Percentiles rank a stretch among this genome's conserved stretches.
Evolutionary conservation across 2,113 vertebrate genomes (phyloP).

Genomic region (Alethe diademata): DNA sequence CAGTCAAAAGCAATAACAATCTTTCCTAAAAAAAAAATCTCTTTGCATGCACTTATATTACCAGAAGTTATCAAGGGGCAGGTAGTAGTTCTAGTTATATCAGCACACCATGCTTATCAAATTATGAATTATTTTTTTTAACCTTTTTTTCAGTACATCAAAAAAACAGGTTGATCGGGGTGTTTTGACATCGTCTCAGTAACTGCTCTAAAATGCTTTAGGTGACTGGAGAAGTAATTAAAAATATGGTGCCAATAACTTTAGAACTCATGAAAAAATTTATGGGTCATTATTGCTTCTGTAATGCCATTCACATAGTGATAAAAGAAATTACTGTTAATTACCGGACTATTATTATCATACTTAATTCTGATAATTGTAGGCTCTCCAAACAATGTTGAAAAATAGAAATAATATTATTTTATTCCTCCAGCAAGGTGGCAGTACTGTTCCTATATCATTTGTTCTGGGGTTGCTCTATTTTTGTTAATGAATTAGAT

Average conservation of each 20-base stretch:
- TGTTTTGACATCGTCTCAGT: constrained; percentile 1
- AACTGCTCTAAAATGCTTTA: constrained; percentile 38
- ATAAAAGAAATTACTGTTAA: constrained; percentile 69
- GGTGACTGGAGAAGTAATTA: constrained; percentile 54
- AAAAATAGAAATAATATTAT: constrained; percentile 44
- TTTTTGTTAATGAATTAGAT: constrained; percentile 31
- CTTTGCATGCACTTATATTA: not conserved
- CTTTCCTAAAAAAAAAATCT: not conserved
- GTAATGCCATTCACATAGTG: constrained; percentile 39
- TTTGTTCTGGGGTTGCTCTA: not conserved
- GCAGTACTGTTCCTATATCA: constrained; percentile 3
- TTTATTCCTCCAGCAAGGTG: constrained; percentile 55
- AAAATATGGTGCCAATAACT: constrained; percentile 44
- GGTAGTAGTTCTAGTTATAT: constrained; percentile 26
- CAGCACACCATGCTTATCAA: not conserved
- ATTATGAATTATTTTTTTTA: constrained; percentile 13
- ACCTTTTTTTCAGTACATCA: constrained; percentile 24
- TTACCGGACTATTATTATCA: constrained; percentile 64
- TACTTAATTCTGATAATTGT: constrained; percentile 67
- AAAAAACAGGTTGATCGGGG: not conserved
- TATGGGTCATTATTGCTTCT: constrained; percentile 59
- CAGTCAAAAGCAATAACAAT: not conserved
- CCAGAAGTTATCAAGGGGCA: not conserved
- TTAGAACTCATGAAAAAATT: constrained; percentile 45
- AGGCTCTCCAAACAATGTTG: constrained; percentile 45